phyloP scores from a whole-genome alignment of 2,888 invertebrate genomes.

The Brenthis daphne region DNA sequence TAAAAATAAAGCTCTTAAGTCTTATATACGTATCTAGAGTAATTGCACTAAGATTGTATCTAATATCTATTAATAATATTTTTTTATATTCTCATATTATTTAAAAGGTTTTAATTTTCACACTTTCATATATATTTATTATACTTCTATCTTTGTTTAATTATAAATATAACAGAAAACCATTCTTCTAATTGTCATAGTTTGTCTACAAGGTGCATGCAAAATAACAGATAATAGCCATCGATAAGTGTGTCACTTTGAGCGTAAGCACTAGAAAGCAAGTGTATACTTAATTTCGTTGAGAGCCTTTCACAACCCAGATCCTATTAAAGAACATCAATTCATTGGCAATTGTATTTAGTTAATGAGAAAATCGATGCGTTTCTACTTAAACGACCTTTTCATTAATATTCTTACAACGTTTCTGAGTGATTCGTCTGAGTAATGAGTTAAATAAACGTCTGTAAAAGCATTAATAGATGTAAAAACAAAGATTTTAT shows the following conservation, averaged over 20 bases:
- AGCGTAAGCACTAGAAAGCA: slow-evolving; percentile 30
- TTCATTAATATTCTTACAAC: slow-evolving; percentile 14
- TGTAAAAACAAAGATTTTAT: no score
- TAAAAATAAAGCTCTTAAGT: no score
- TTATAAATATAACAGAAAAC: neutral
- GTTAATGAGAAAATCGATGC: slow-evolving; percentile 25
- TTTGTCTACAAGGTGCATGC: neutral
- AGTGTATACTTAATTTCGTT: slow-evolving; percentile 34
- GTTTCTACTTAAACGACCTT: slow-evolving; percentile 16
- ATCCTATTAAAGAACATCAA: slow-evolving; percentile 30
- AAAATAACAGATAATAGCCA: slow-evolving; percentile 21
- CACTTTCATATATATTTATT: no score
- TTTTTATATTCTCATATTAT: no score
- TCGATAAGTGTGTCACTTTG: slow-evolving; percentile 20
- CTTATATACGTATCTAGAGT: no score
- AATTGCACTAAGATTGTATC: no score
- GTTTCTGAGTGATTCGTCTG: slow-evolving; percentile 5
- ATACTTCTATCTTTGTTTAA: neutral
- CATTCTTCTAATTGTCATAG: neutral
- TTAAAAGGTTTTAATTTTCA: no score
- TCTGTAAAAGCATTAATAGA: no score
- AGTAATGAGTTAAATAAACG: no score
- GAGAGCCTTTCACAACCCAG: slow-evolving; percentile 32
- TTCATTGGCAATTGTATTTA: slow-evolving; percentile 32
- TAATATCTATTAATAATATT: no score